Conservation (phyloP, 2,888 invertebrate genomes). For the Cerceris rybyensis region DNA sequence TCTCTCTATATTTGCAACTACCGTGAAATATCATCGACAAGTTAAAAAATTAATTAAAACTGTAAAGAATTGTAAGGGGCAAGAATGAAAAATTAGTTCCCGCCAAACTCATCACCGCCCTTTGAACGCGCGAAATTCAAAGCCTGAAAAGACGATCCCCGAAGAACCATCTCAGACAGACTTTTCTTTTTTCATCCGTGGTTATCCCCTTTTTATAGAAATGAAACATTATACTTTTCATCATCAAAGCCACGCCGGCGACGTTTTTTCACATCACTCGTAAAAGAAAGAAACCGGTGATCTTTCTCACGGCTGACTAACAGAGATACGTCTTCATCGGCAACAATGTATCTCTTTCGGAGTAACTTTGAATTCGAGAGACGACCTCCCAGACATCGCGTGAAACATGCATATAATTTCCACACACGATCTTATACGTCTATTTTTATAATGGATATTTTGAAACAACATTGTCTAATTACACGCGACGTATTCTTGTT, state of each 20-base stretch:
- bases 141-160: no score
- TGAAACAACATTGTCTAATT: constrained; percentile 35
- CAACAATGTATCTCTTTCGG: constrained; percentile 34
- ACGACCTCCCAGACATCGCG: not conserved
- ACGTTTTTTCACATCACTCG: not conserved
- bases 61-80: no score
- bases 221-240: constrained; percentile 17
- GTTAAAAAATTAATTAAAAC: no score
- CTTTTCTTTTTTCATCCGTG: not conserved
- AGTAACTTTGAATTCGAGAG: constrained; percentile 17
- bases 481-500: constrained; percentile 25
- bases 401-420: not conserved
- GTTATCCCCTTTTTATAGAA: constrained; percentile 10
- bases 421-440: constrained; percentile 8
- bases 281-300: constrained; percentile 7
- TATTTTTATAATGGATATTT: constrained; percentile 11
- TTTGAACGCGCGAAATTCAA: no score
- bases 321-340: not conserved
- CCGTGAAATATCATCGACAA: no score
- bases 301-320: constrained; percentile 15
- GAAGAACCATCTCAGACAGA: no score
- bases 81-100: no score
- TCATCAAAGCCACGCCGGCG: constrained; percentile 29
- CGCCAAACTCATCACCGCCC: no score
- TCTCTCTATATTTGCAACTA: no score